Evolutionary conservation across 2,888 invertebrate genomes (phyloP), one percentile per base, ranked within the genome.

Genomic region (Zygothrica quintamaculata): DNA sequence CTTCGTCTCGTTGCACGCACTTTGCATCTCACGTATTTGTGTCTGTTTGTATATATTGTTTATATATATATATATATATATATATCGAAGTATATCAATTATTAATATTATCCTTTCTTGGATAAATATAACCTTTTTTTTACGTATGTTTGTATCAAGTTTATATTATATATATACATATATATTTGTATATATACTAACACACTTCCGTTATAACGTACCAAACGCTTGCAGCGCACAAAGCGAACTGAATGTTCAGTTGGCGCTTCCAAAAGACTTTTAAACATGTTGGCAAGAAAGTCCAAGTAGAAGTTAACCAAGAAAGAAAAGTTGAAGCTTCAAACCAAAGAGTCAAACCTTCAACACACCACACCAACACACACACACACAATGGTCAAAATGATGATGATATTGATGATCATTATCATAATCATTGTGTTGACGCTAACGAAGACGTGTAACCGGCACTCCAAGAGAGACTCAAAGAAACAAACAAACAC

Each of bases 181-280:
- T 60, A 50, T 55, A 43, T 56, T 59, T 59, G 68, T 57, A 33
- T 44, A 56, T 65, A 25, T 57, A 36, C 48, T 40, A 43, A 60
- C 40, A 44, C 60, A 74, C 71, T 74, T 74, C 85, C 81, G 87
- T 76, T 70, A 70, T 60, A 78, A 76, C 74, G 77, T 75, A 84
- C 87, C 87, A 86, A 84, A 69, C 85, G 85, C 79, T 75, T 70
- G 64, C 74, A 87, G 84, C 79, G 79, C 72, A 76, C 69, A 79
- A 68, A 74, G 67, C 75, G 65, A 73, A 86, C 87, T 86, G 85
- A 86, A 68, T 70, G 79, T 61, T 68, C 70, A 48, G 64, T 76
- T 75, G 68, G 71, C 74, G 74, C 79, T 79, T 77, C 69, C 81
- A 85, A 87, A 85, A 85, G 86, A 81, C 85, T 87, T 86, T 86